Percentiles rank a stretch among this genome's conserved stretches.
These are phyloP conservation scores for Heteromurus nitidus DNA, from an alignment of 2,888 invertebrate genomes.

Conservation along the genomic window DNA sequence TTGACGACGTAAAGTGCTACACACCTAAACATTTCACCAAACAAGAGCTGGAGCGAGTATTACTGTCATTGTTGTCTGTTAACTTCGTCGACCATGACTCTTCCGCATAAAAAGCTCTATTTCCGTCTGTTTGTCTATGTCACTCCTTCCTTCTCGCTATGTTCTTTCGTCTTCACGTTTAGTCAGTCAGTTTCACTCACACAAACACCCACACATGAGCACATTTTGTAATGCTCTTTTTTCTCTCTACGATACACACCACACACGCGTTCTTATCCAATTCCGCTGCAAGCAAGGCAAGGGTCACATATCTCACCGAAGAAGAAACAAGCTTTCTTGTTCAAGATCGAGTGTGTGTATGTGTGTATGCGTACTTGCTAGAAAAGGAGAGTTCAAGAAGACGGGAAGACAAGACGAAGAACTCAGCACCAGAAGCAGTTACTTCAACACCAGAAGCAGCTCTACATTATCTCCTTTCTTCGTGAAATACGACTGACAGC, in stretches of 20 bases:
- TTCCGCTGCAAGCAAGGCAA: background rate
- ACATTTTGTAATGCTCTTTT: too few relatives aligned
- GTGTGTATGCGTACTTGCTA: too few relatives aligned
- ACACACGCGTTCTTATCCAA: too few relatives aligned
- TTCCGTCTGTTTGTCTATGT: slow-evolving; percentile 59
- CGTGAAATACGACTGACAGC: slow-evolving; percentile 56
- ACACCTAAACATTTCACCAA: background rate
- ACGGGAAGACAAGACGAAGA: slow-evolving; percentile 9
- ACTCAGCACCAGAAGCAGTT: slow-evolving; percentile 43
- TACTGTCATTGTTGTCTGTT: slow-evolving; percentile 43
- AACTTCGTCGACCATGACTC: slow-evolving; percentile 48
- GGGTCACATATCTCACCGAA: too few relatives aligned
- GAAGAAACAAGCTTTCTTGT: too few relatives aligned
- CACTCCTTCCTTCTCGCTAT: slow-evolving; percentile 34
- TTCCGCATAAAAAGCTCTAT: slow-evolving; percentile 34
- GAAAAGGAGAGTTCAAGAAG: too few relatives aligned
- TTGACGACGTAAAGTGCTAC: background rate
- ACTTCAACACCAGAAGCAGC: slow-evolving; percentile 3
- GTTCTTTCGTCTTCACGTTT: background rate
- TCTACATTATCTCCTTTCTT: background rate
- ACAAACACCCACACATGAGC: too few relatives aligned
- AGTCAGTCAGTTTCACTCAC: background rate
- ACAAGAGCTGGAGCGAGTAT: background rate
- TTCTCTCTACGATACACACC: too few relatives aligned
- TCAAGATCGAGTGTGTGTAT: too few relatives aligned